Evolutionary conservation across 1,140 invertebrate species (phyloP).

Genomic region (Battus philenor): DNA sequence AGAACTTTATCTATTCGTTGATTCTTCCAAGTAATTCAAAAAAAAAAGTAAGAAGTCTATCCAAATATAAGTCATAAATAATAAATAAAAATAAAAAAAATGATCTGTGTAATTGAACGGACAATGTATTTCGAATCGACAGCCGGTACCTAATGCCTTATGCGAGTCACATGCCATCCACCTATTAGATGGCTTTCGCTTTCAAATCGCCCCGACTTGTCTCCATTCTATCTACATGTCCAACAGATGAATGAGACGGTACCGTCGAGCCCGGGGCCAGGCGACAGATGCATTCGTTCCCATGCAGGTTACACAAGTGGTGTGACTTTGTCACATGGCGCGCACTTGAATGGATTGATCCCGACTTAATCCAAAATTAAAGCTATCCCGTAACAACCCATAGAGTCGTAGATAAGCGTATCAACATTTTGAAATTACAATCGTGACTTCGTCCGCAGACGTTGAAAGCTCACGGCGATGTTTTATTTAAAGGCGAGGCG

Average conservation of each 20-base stretch:
- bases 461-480: constrained; percentile 70
- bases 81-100: constrained; percentile 2
- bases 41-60: too few relatives aligned
- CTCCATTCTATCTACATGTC: constrained; percentile 29
- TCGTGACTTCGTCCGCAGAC: constrained; percentile 67
- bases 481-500: constrained; percentile 68
- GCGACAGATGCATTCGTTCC: constrained; percentile 54
- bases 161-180: constrained; percentile 36
- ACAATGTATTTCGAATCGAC: constrained; percentile 15
- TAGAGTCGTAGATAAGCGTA: constrained; percentile 28
- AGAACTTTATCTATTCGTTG: too few relatives aligned
- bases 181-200: constrained; percentile 40
- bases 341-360: constrained; percentile 45
- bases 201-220: constrained; percentile 38
- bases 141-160: constrained; percentile 29
- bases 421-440: constrained; percentile 69
- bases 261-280: constrained; percentile 32
- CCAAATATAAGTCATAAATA: too few relatives aligned
- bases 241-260: constrained; percentile 50
- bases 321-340: constrained; percentile 36
- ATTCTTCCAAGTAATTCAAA: too few relatives aligned
- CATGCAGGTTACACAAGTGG: constrained; percentile 41
- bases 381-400: constrained; percentile 14
- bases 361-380: constrained; percentile 30
- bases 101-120: neutral